Evolutionary conservation across 2,113 vertebrate genomes (phyloP), one percentile per base, ranked within the genome.

Genomic region (Sinocyclocheilus grahami): DNA sequence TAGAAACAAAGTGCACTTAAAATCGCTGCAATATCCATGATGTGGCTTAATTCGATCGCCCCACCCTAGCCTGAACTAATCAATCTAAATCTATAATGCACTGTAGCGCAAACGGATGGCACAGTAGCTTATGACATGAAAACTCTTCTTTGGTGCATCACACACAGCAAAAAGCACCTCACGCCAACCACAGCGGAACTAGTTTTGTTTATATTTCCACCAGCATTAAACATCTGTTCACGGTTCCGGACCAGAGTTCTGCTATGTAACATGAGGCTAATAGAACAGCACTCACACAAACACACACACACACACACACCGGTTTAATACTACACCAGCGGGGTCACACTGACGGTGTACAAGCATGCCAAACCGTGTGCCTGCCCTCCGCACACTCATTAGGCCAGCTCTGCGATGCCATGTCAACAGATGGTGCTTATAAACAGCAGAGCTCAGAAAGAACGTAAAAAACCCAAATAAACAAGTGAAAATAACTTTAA

Each of bases 181-280:
- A 18, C 9, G 0, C 9, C 14, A 39, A 10, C 8, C 69, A 42
- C 22, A 65, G 14, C 1, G 1, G 20, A 60, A 20, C 58, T 80
- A 80, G 55, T 6, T 48, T 16, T 82, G 79, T 65, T 48, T 58
- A 20, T 77, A 72, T 77, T 33, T 18, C 65, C 27, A 67, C 55
- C 14, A 37, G n/a, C 10, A 20, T 16, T 60, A 53, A 78, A 78
- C 75, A 86, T 71, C 71, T 86, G 71, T 85, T 72, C 55, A n/a
- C 20, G 10, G 22, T 51, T 82, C 90, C 91, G 91, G 78, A 91
- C 89, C n/a, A 90, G 86, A 18, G 37, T 85, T 90, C 87, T 48
- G 55, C 88, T 80, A 77, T 27, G 62, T 78, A 65, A 76, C 30
- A 48, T n/a, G 48, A 55, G n/a, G 78, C 82, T 72, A 37, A 78